phyloP scores from a whole-genome alignment of 1,140 invertebrate genomes.

The Hyles vespertilio region DNA sequence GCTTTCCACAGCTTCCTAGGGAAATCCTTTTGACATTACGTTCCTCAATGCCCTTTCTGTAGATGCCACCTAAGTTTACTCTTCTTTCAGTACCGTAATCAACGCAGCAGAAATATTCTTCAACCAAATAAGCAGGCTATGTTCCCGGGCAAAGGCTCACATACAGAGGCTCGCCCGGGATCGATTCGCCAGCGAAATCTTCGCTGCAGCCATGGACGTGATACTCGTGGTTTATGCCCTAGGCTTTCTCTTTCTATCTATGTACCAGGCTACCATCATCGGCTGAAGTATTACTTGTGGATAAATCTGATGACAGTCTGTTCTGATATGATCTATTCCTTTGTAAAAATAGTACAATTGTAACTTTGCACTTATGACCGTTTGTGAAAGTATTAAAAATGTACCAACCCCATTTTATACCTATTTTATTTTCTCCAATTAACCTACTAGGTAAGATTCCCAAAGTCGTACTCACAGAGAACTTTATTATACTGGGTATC shows the following conservation, averaged over 20 bases:
- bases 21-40: too few species aligned
- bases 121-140: conserved; percentile 21
- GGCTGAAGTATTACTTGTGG: conserved; percentile 11
- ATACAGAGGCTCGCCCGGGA: conserved; percentile 31
- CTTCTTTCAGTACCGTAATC: conserved; percentile 34
- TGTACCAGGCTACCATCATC: conserved; percentile 47
- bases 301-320: neutral
- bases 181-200: conserved; percentile 32
- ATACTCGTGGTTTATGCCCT: conserved; percentile 47
- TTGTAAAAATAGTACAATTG: too few species aligned
- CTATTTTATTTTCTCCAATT: too few species aligned
- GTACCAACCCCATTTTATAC: too few species aligned
- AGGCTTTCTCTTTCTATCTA: conserved; percentile 48
- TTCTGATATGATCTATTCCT: too few species aligned
- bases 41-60: too few species aligned
- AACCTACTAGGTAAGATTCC: too few species aligned
- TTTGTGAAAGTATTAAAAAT: too few species aligned
- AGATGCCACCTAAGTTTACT: neutral
- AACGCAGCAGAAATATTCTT: conserved; percentile 35
- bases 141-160: conserved; percentile 18
- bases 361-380: too few species aligned
- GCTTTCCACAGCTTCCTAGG: too few species aligned
- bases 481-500: too few species aligned
- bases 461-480: too few species aligned
- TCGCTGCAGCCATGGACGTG: conserved; percentile 45